Evolutionary conservation across 2,888 invertebrate species (phyloP).

Genomic region (Nomada lathburiana): DNA sequence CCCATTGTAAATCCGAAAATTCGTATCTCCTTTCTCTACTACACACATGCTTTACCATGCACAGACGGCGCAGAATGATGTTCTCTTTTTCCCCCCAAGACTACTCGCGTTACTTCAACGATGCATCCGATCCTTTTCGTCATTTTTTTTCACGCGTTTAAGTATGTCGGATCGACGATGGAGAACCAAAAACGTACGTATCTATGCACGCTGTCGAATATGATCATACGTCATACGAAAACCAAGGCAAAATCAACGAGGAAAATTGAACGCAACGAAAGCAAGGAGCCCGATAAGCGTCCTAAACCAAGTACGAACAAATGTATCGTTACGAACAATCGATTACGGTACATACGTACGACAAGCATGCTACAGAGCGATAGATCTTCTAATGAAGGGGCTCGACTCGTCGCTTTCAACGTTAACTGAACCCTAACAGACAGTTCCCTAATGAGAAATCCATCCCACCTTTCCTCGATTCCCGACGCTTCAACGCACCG

Average conservation of each 20-base stretch:
- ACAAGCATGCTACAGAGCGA: conserved; percentile 67
- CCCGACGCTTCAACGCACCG: neutral
- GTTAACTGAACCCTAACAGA: conserved; percentile 14
- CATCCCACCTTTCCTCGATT: conserved; percentile 17
- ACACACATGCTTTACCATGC: conserved; percentile 59
- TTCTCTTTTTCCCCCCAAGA: neutral
- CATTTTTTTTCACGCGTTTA: conserved; percentile 18
- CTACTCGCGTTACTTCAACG: conserved; percentile 17
- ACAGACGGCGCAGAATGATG: conserved; percentile 41
- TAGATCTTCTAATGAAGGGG: conserved; percentile 52
- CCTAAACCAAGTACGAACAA: conserved; percentile 52
- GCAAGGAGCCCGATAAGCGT: conserved; percentile 54
- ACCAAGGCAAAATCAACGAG: conserved; percentile 38
- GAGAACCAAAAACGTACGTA: conserved; percentile 21
- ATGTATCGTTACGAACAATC: conserved; percentile 40
- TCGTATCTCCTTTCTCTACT: conserved; percentile 66
- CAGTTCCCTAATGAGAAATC: neutral
- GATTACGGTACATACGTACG: conserved; percentile 44
- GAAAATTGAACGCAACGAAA: conserved; percentile 50
- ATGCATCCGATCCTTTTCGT: conserved; percentile 12
- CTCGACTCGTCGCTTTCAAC: conserved; percentile 69
- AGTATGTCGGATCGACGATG: conserved; percentile 6
- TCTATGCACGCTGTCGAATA: neutral
- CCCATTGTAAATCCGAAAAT: conserved; percentile 32
- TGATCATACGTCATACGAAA: conserved; percentile 17